Evolutionary conservation across 1,140 invertebrate genomes (phyloP).

Genomic region (Grapholita molesta): DNA sequence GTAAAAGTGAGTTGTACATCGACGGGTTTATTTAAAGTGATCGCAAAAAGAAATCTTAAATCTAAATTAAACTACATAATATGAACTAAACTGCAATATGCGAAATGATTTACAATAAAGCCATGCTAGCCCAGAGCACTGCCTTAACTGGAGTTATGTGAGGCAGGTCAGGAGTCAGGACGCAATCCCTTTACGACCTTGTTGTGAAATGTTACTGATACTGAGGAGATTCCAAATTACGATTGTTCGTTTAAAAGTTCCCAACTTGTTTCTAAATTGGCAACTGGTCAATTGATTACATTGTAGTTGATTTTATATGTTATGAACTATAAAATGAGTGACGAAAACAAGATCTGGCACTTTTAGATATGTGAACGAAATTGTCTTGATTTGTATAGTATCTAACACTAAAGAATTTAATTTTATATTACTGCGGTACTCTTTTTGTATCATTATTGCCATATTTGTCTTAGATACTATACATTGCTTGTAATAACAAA

Average conservation of each 20-base stretch:
- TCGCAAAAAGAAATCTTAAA: too few relatives aligned
- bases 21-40: too few relatives aligned
- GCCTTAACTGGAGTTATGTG: slow-evolving; percentile 2
- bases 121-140: neutral
- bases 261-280: neutral
- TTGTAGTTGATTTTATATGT: neutral
- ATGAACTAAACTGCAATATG: neutral
- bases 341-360: neutral
- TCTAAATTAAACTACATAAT: too few relatives aligned
- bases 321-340: neutral
- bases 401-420: too few relatives aligned
- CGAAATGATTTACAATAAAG: neutral
- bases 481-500: too few relatives aligned
- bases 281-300: slow-evolving; percentile 1
- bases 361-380: neutral
- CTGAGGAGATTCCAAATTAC: neutral
- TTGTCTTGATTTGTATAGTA: neutral
- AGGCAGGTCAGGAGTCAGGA: slow-evolving; percentile 9
- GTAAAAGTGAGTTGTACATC: too few relatives aligned
- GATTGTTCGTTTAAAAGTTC: slow-evolving; percentile 4
- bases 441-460: too few relatives aligned
- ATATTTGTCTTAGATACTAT: too few relatives aligned
- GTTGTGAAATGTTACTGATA: slow-evolving; percentile 15
- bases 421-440: too few relatives aligned
- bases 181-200: neutral